Evolutionary conservation across 2,113 vertebrate species (phyloP).

Genomic region (Catharus minimus): DNA sequence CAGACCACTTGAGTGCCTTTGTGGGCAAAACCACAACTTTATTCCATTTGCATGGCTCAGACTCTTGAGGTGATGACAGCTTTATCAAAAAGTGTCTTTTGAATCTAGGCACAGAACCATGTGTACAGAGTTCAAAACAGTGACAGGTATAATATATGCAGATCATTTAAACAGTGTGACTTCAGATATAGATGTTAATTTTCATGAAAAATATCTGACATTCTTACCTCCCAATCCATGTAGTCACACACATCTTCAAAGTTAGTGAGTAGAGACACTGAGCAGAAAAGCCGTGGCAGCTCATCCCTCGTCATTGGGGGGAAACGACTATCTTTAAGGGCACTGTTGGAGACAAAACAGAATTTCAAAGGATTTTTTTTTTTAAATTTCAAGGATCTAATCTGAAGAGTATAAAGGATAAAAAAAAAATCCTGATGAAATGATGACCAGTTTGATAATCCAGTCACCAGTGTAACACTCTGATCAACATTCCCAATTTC

Average conservation of each 20-base stretch:
- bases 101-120: neutral
- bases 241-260: constrained; percentile 99
- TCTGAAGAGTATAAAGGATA: constrained; percentile 1
- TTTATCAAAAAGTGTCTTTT: neutral
- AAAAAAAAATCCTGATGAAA: constrained; percentile 9
- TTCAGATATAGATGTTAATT: neutral
- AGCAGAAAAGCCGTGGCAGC: constrained; percentile 99
- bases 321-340: constrained; percentile 99
- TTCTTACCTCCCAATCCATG: constrained; percentile 99
- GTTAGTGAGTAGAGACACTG: constrained; percentile 99
- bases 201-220: neutral
- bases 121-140: neutral
- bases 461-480: neutral
- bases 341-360: constrained; percentile 83
- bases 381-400: constrained; percentile 1
- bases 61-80: neutral
- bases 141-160: neutral
- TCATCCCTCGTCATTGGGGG: constrained; percentile 99
- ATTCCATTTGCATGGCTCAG: neutral
- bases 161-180: neutral
- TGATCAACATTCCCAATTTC: neutral
- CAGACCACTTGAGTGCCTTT: neutral
- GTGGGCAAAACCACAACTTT: neutral
- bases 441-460: neutral
- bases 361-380: constrained; percentile 56